A percentile compares a stretch with the other conserved stretches of the same genome.
These are phyloP conservation scores for Margaritifera margaritifera DNA, from an alignment of 2,888 invertebrate species.

Conservation along the genomic window DNA sequence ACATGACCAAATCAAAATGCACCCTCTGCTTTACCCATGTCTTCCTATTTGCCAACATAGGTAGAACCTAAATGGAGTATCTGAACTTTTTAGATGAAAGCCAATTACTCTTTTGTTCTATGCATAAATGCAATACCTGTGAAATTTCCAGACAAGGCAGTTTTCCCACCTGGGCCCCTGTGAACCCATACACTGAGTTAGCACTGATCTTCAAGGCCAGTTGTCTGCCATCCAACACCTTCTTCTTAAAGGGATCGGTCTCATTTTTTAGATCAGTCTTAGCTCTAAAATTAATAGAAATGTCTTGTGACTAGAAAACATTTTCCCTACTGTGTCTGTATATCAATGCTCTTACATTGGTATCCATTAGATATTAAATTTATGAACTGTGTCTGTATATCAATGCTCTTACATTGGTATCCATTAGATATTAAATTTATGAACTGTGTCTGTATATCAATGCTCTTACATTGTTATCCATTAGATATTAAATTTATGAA, in stretches of 20 bases:
- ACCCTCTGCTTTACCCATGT: too few relatives aligned
- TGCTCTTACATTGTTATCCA: too few relatives aligned
- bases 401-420: too few relatives aligned
- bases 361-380: too few relatives aligned
- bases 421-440: too few relatives aligned
- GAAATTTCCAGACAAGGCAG: slow-evolving; percentile 96
- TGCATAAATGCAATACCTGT: slow-evolving; percentile 76
- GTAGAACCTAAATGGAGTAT: too few relatives aligned
- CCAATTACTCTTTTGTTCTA: too few relatives aligned
- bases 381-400: background rate
- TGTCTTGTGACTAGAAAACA: background rate
- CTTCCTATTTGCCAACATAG: too few relatives aligned
- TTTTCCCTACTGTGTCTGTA: background rate
- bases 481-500: too few relatives aligned
- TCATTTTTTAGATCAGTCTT: slow-evolving; percentile 95
- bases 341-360: too few relatives aligned
- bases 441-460: background rate
- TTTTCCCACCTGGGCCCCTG: slow-evolving; percentile 98
- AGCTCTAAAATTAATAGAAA: slow-evolving; percentile 76
- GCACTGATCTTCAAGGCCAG: slow-evolving; percentile 98
- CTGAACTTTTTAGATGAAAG: too few relatives aligned
- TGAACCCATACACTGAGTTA: slow-evolving; percentile 99
- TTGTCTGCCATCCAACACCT: slow-evolving; percentile 95
- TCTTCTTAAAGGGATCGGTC: slow-evolving; percentile 93
- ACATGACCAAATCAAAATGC: too few relatives aligned